These are phyloP conservation scores for Acrobasis suavella DNA, from an alignment of 2,888 invertebrate genomes.

Conservation along the genomic window DNA sequence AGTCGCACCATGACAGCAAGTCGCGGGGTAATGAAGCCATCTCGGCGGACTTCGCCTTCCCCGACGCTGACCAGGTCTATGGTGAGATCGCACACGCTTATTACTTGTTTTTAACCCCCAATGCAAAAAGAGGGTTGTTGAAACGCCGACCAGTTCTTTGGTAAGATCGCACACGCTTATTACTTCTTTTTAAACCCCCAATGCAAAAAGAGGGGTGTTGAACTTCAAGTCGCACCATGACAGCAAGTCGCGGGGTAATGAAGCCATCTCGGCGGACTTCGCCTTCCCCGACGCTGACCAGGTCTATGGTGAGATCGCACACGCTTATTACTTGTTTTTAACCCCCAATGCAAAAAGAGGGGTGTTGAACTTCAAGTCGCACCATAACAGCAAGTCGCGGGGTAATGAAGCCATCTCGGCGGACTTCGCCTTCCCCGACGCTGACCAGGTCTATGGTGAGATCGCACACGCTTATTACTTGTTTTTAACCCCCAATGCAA, in stretches of 20 bases:
- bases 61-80: slow-evolving; percentile 94
- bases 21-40: slow-evolving; percentile 97
- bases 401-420: slow-evolving; percentile 97
- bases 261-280: slow-evolving; percentile 96
- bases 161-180: slow-evolving; percentile 59
- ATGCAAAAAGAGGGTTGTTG: too few species aligned
- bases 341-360: too few species aligned
- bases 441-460: slow-evolving; percentile 93
- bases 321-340: too few species aligned
- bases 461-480: not conserved
- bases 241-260: slow-evolving; percentile 96
- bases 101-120: too few species aligned
- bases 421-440: slow-evolving; percentile 96
- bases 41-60: slow-evolving; percentile 96
- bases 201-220: too few species aligned
- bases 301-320: slow-evolving; percentile 87
- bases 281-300: slow-evolving; percentile 95
- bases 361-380: slow-evolving; percentile 96
- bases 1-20: slow-evolving; percentile 96
- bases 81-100: slow-evolving; percentile 75
- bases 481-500: too few species aligned
- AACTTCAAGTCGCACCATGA: slow-evolving; percentile 97
- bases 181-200: too few species aligned
- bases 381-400: slow-evolving; percentile 95
- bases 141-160: slow-evolving; percentile 96